Conservation (phyloP, 2,888 invertebrate species). For the Eristalinus aeneus region DNA sequence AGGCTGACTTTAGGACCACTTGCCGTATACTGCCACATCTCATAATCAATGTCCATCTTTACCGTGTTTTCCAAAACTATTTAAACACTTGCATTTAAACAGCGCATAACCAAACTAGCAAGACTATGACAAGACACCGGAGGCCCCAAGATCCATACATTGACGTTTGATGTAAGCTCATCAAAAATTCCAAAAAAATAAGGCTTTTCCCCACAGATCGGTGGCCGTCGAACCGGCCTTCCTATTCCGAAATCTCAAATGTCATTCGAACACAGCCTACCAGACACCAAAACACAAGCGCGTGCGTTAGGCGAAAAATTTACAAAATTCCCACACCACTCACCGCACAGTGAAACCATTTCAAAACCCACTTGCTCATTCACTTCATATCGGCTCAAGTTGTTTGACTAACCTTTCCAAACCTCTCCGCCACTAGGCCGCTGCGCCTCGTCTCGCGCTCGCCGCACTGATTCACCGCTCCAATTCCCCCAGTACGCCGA, state of each 20-base stretch:
- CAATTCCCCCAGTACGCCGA: constrained; percentile 14
- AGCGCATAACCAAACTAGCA: not conserved
- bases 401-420: constrained; percentile 17
- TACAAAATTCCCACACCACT: constrained; percentile 2
- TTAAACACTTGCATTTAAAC: not conserved
- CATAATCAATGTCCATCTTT: too few species aligned
- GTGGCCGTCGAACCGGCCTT: not conserved
- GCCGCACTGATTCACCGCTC: constrained; percentile 37
- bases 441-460: not conserved
- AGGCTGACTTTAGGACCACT: too few species aligned
- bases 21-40: too few species aligned
- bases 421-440: not conserved
- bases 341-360: not conserved
- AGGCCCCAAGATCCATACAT: not conserved
- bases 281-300: not conserved
- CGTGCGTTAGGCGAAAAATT: not conserved
- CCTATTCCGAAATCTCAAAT: not conserved
- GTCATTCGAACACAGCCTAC: not conserved
- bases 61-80: not conserved
- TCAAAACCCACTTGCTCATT: constrained; percentile 14
- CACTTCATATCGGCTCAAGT: not conserved
- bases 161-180: not conserved
- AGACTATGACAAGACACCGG: not conserved
- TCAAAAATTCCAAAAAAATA: not conserved
- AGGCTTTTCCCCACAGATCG: too few species aligned